phyloP scores from a whole-genome alignment of 2,888 invertebrate genomes.

The Hemicrepidius hirtus region DNA sequence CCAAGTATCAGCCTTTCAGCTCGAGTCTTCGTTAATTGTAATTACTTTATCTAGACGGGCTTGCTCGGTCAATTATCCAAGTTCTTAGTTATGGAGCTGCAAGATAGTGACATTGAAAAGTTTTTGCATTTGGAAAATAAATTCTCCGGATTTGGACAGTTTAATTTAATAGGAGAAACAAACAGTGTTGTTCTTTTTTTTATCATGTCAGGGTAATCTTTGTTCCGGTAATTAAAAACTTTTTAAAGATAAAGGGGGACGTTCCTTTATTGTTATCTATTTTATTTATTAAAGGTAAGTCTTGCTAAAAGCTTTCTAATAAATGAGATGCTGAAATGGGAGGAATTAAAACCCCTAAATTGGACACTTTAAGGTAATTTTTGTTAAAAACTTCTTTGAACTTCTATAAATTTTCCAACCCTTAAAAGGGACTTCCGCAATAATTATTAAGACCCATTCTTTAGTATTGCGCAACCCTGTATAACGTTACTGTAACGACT shows the following conservation, averaged over 20 bases:
- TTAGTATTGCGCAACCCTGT: too few relatives aligned
- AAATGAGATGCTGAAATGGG: too few relatives aligned
- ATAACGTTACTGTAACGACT: too few relatives aligned
- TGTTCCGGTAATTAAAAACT: constrained; percentile 1
- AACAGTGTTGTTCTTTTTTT: constrained; percentile 10
- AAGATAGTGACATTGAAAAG: constrained; percentile 29
- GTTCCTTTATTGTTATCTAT: too few relatives aligned
- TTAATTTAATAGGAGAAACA: constrained; percentile 32
- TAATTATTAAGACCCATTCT: too few relatives aligned
- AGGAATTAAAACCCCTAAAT: too few relatives aligned
- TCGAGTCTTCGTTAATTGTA: constrained; percentile 65
- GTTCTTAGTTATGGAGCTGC: constrained; percentile 25
- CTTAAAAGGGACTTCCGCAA: too few relatives aligned
- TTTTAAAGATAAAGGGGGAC: neutral
- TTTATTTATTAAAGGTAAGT: too few relatives aligned
- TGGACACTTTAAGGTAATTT: too few relatives aligned
- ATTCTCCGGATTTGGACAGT: constrained; percentile 24
- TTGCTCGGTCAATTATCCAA: constrained; percentile 41
- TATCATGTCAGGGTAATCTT: constrained; percentile 1
- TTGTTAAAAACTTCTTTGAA: too few relatives aligned
- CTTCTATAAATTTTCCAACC: too few relatives aligned
- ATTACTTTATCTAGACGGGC: constrained; percentile 65
- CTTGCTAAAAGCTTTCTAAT: too few relatives aligned
- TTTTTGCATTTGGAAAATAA: constrained; percentile 18
- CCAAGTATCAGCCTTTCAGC: constrained; percentile 61